These are phyloP conservation scores for Aromia moschata DNA, from an alignment of 2,888 invertebrate species.

Conservation along the genomic window DNA sequence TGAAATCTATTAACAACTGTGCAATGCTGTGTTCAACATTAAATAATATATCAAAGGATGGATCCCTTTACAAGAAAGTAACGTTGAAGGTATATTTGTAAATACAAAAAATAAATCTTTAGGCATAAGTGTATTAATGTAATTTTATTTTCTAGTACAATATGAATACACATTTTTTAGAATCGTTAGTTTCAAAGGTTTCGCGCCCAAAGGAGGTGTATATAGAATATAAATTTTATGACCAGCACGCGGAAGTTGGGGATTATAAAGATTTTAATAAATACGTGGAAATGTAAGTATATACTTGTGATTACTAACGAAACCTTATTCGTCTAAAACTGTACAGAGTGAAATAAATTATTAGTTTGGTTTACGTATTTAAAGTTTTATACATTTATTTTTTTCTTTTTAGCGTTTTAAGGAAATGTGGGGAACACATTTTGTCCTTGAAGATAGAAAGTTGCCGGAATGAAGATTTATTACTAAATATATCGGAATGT, in stretches of 20 bases:
- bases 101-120: not conserved
- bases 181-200: constrained; percentile 50
- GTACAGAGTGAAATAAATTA: too few species aligned
- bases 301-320: too few species aligned
- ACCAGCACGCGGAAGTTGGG: constrained; percentile 43
- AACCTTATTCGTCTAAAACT: too few species aligned
- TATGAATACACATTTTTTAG: constrained; percentile 49
- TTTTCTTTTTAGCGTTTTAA: constrained; percentile 43
- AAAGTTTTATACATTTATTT: not conserved
- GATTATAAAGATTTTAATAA: constrained; percentile 48
- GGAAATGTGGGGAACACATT: constrained; percentile 48
- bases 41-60: constrained; percentile 49
- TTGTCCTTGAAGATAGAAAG: constrained; percentile 47
- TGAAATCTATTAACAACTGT: constrained; percentile 49
- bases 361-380: too few species aligned
- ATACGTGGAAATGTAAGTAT: constrained; percentile 47
- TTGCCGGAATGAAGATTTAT: constrained; percentile 48
- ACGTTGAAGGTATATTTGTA: constrained; percentile 46
- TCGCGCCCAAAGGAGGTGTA: constrained; percentile 46
- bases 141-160: constrained; percentile 45
- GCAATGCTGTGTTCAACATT: constrained; percentile 51
- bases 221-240: constrained; percentile 48
- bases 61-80: constrained; percentile 48
- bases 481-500: constrained; percentile 47
- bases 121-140: constrained; percentile 4